These are phyloP conservation scores for Vulpes lagopus DNA, from an alignment of 2,113 vertebrate species.

Conservation along the genomic window DNA sequence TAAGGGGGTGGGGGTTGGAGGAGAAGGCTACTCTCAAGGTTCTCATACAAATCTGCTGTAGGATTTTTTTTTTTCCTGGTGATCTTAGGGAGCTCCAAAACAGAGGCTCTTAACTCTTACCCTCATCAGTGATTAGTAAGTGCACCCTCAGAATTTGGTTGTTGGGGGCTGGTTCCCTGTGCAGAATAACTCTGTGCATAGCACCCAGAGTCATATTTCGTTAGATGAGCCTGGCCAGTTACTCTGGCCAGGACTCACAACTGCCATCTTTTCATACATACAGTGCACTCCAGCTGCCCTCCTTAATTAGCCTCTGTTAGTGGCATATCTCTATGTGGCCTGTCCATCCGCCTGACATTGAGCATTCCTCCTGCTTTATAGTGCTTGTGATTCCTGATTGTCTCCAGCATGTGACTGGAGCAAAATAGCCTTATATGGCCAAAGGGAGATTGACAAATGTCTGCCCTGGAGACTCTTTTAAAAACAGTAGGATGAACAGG, in stretches of 20 bases:
- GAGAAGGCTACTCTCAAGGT: neutral
- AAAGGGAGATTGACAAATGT: neutral
- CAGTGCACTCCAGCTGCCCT: neutral
- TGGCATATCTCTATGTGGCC: neutral
- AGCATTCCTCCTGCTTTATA: neutral
- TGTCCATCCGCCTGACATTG: neutral
- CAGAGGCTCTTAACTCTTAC: neutral
- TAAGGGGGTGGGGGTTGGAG: fast-evolving
- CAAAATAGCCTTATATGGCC: neutral
- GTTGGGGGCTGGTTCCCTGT: neutral
- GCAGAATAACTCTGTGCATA: neutral
- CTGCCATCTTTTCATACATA: neutral
- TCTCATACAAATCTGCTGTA: neutral
- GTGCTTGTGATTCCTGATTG: neutral
- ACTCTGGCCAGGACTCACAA: neutral
- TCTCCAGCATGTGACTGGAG: neutral
- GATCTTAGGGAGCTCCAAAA: neutral
- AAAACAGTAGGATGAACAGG: neutral
- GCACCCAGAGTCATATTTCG: neutral
- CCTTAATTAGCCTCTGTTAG: neutral
- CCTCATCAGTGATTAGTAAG: neutral
- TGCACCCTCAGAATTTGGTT: neutral
- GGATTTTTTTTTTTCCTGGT: neutral
- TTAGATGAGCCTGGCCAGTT: neutral
- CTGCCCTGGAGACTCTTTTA: neutral